Evolutionary conservation across 2,888 invertebrate genomes (phyloP), one percentile per base, ranked within the genome.

Genomic region (Gymnosoma rotundatum): DNA sequence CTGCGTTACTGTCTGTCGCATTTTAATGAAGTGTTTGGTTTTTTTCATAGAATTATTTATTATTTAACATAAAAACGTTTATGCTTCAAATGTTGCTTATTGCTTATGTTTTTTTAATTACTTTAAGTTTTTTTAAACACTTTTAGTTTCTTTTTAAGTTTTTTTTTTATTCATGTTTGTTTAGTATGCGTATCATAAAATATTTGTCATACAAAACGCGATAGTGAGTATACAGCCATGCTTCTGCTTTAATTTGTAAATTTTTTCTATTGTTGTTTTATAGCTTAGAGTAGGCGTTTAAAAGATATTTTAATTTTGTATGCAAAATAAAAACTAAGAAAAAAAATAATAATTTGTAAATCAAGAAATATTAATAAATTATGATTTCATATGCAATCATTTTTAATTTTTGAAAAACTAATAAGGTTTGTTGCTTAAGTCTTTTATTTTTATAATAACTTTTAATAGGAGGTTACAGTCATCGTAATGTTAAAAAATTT

Each of bases 1-100:
- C 87, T 89, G 90, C 90, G 86, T 88, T 88, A 87, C 87, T 60
- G 76, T 61, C 21, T 67, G 52, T 66, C n/a, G 75, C 56, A 81
- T 81, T 64, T 81, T 64, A 75, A 81, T 70, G 63, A 80, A 69
- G 3, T 48, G 20, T 42, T 32, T 60, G 16, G 21, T 67, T 69
- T n/a, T 64, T 61, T 48, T 25, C 12, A 20, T 45, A 12, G 2
- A 70, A 25, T 66, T 52, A 50, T 69, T 48, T 63, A 7, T 38
- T 74, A 32, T 54, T 52, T 63, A 54, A 32, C 16, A 21, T 32
- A 7, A n/a, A 61, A 64, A 48, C 36, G 5, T 48, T 78, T 45
- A 60, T 61, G 25, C 48, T 52, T 48, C 6, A 60, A 42, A 45
- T 64, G 16, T 42, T 21, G 20, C 10, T 63, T 42, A 9, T 42